Conservation (phyloP, 2,888 invertebrate species). For the Bombyx huttoni region DNA sequence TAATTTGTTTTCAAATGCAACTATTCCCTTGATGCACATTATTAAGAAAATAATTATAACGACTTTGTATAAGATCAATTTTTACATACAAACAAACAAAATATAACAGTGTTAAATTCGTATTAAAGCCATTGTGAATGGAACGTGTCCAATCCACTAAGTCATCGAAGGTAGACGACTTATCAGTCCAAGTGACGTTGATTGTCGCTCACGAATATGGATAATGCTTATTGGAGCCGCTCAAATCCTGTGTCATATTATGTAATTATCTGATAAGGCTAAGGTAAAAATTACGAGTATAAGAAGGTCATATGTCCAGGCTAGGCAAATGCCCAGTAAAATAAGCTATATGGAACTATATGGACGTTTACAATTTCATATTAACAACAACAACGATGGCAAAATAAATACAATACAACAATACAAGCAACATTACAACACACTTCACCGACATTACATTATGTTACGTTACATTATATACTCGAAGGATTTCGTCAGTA, state of each 20-base stretch:
- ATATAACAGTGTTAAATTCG: too few species aligned
- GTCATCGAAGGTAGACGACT: too few species aligned
- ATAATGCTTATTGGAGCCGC: too few species aligned
- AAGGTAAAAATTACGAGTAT: background rate
- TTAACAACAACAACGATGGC: background rate
- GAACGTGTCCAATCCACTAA: too few species aligned
- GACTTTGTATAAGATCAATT: too few species aligned
- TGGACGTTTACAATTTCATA: conserved; percentile 3
- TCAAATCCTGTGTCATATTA: background rate
- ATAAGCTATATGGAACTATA: background rate
- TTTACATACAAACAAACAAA: too few species aligned
- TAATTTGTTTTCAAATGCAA: too few species aligned
- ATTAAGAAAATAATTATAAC: too few species aligned
- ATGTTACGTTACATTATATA: background rate
- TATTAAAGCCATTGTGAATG: too few species aligned
- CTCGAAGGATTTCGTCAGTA: background rate
- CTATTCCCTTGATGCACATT: too few species aligned
- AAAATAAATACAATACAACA: background rate
- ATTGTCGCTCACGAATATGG: too few species aligned
- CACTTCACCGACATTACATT: background rate
- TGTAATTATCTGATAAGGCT: background rate
- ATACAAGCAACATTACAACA: background rate
- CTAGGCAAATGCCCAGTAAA: background rate
- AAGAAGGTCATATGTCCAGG: background rate
- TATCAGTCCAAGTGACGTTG: too few species aligned